Evolutionary conservation across 2,113 vertebrate genomes (phyloP).

Genomic region (Sinocyclocheilus maitianheensis): DNA sequence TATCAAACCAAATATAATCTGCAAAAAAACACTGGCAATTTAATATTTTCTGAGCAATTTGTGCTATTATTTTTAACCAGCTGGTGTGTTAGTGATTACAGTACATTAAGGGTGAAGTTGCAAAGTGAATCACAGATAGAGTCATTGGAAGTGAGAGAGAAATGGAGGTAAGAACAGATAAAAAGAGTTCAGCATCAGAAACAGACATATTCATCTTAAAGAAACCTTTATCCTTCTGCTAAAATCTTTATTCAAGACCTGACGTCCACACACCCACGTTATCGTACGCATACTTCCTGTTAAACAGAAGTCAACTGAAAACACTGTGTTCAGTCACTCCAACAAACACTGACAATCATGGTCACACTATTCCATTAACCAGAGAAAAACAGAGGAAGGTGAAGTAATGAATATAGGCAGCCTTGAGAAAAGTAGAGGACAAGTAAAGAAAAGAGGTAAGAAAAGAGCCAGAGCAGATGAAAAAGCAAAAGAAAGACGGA

Average conservation of each 20-base stretch:
- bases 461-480: background rate
- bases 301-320: background rate
- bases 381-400: slow-evolving; percentile 47
- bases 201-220: background rate
- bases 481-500: background rate
- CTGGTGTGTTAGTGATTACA: background rate
- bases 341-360: background rate
- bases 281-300: background rate
- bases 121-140: background rate
- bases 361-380: background rate
- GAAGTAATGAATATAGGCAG: slow-evolving; percentile 37
- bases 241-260: background rate
- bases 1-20: too few species aligned
- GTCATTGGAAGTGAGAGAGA: slow-evolving; percentile 21
- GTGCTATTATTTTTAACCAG: background rate
- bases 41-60: background rate
- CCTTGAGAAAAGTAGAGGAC: background rate
- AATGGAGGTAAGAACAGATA: slow-evolving; percentile 20
- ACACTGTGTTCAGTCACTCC: background rate
- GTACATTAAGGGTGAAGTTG: background rate
- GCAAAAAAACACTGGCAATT: background rate
- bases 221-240: background rate
- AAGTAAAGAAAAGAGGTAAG: background rate
- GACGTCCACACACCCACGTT: slow-evolving; percentile 9
- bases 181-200: background rate